phyloP scores from a whole-genome alignment of 2,888 invertebrate species.

The Arenicola marina region DNA sequence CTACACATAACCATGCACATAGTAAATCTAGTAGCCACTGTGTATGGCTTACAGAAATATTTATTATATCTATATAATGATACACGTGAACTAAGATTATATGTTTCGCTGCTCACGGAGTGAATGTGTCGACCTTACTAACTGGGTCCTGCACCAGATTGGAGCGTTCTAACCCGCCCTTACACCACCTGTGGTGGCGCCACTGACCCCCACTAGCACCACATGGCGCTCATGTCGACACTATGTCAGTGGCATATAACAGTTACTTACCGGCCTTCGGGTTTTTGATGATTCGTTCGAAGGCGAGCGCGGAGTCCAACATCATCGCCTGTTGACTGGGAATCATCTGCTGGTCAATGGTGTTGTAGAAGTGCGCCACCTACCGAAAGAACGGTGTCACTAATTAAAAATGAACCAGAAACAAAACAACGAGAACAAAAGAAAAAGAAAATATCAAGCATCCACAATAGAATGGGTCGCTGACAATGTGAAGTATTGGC shows the following conservation, averaged over 20 bases:
- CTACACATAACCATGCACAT: too few relatives aligned
- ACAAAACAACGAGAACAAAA: too few relatives aligned
- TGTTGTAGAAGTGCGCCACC: conserved; percentile 79
- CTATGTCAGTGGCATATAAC: background rate
- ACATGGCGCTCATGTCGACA: too few relatives aligned
- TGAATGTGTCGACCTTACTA: too few relatives aligned
- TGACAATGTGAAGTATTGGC: background rate
- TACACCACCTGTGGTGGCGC: background rate
- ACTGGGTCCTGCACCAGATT: too few relatives aligned
- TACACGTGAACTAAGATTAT: too few relatives aligned
- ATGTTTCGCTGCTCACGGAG: too few relatives aligned
- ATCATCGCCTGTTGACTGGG: conserved; percentile 93
- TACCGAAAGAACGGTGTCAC: conserved; percentile 35
- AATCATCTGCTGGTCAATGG: conserved; percentile 96
- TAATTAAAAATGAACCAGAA: too few relatives aligned
- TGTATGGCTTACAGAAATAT: too few relatives aligned
- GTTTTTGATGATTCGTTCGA: conserved; percentile 79
- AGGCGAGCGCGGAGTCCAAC: conserved; percentile 86
- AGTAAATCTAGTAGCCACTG: too few relatives aligned
- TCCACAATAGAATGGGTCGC: background rate
- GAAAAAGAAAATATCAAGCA: background rate
- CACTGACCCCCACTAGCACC: background rate
- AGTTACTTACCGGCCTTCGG: conserved; percentile 55
- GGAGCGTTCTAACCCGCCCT: background rate
- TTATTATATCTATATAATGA: too few relatives aligned